A percentile compares a stretch with the other conserved stretches of the same genome.
These are phyloP conservation scores for Kryphioiulus occultus DNA, from an alignment of 2,888 invertebrate genomes.

Conservation along the genomic window DNA sequence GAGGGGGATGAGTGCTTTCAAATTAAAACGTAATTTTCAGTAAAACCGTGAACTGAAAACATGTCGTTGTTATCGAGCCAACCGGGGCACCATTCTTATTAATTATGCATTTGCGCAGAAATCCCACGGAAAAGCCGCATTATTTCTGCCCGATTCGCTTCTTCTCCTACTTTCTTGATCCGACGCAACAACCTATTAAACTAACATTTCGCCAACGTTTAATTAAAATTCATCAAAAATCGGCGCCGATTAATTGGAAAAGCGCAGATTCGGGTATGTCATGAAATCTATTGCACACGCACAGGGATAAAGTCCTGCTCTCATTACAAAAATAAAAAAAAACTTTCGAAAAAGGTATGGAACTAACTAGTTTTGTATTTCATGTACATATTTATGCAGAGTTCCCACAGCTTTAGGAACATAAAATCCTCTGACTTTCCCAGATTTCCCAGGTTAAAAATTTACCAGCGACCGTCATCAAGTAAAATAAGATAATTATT, in stretches of 20 bases:
- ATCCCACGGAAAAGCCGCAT: background rate
- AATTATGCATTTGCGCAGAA: background rate
- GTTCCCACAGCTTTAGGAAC: no score
- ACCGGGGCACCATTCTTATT: background rate
- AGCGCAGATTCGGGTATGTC: background rate
- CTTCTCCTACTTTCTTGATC: background rate
- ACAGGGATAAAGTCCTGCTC: no score
- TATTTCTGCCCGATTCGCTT: background rate
- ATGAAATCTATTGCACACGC: background rate
- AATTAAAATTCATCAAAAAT: constrained; percentile 17
- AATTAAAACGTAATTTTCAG: constrained; percentile 7
- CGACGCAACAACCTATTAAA: background rate
- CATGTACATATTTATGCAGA: no score
- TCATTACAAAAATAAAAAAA: no score
- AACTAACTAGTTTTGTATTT: no score
- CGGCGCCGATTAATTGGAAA: background rate
- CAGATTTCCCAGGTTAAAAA: no score
- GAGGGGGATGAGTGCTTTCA: background rate
- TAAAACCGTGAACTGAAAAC: background rate
- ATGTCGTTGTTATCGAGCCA: background rate
- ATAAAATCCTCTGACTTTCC: no score
- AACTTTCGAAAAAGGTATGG: no score
- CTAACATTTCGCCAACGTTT: background rate
- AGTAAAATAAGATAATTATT: no score
- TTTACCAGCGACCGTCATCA: no score